Conservation (phyloP, 2,888 invertebrate genomes). For the Epinotia brunnichana region DNA sequence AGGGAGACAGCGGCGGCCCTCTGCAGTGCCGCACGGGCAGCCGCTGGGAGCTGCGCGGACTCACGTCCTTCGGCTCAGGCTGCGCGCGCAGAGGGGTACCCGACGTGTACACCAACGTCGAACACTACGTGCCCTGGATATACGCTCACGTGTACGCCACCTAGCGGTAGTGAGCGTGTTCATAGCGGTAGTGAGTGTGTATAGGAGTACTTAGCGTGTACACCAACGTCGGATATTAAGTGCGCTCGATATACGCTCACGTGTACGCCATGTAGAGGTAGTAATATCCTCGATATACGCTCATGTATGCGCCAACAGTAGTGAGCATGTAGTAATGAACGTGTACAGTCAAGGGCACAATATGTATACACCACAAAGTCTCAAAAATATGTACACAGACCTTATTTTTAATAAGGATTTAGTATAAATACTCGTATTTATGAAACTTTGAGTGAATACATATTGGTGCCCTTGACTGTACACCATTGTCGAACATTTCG, state of each 20-base stretch:
- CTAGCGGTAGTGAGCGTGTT: slow-evolving; percentile 49
- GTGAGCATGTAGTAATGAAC: too few species aligned
- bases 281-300: background rate
- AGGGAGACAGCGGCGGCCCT: slow-evolving; percentile 96
- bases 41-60: slow-evolving; percentile 93
- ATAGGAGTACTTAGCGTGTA: too few species aligned
- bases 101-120: slow-evolving; percentile 93
- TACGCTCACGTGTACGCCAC: slow-evolving; percentile 74
- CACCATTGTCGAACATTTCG: background rate
- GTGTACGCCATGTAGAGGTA: background rate
- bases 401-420: too few species aligned
- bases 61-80: slow-evolving; percentile 96
- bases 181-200: too few species aligned
- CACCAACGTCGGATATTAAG: background rate
- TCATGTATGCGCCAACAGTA: too few species aligned
- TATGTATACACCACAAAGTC: too few species aligned
- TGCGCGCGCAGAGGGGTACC: slow-evolving; percentile 95
- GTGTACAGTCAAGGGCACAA: too few species aligned
- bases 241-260: background rate
- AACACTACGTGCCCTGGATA: slow-evolving; percentile 94
- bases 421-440: too few species aligned
- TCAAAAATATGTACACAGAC: too few species aligned
- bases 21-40: slow-evolving; percentile 93
- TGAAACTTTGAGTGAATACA: too few species aligned
- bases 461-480: too few species aligned